These are phyloP conservation scores for Drosophila colorata DNA, from an alignment of 2,888 invertebrate genomes.

Conservation along the genomic window DNA sequence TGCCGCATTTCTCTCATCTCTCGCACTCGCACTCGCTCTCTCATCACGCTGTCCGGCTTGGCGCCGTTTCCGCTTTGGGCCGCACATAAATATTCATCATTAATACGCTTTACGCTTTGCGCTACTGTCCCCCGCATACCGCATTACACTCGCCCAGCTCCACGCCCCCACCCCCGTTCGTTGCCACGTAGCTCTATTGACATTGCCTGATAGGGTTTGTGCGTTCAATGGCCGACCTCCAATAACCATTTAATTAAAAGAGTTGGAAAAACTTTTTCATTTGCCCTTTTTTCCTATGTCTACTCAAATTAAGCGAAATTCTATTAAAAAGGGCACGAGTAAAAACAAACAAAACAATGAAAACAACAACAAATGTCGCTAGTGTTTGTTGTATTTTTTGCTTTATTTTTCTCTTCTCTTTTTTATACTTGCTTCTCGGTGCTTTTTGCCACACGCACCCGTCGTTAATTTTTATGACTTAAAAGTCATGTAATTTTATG, in stretches of 20 bases:
- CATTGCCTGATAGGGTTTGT: slow-evolving; percentile 57
- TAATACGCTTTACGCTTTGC: slow-evolving; percentile 79
- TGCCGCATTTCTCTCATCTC: slow-evolving; percentile 64
- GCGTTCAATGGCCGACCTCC: slow-evolving; percentile 55
- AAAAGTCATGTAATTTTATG: slow-evolving; percentile 79
- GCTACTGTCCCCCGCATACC: slow-evolving; percentile 31
- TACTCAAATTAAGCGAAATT: slow-evolving; percentile 78
- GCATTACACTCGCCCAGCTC: not conserved
- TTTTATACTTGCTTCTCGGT: slow-evolving; percentile 14
- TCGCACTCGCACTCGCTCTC: not conserved
- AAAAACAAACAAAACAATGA: slow-evolving; percentile 67
- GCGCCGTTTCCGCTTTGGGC: slow-evolving; percentile 66
- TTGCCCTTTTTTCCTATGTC: slow-evolving; percentile 44
- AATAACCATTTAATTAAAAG: slow-evolving; percentile 81
- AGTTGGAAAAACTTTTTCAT: slow-evolving; percentile 72
- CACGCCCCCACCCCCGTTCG: not conserved
- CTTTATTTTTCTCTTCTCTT: slow-evolving; percentile 14
- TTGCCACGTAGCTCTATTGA: slow-evolving; percentile 55
- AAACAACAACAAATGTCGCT: slow-evolving; percentile 55
- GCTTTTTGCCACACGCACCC: slow-evolving; percentile 75
- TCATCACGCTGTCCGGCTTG: slow-evolving; percentile 35
- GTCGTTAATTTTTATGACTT: slow-evolving; percentile 79
- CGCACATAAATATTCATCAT: slow-evolving; percentile 81
- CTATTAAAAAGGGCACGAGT: slow-evolving; percentile 68
- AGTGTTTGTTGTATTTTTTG: slow-evolving; percentile 30